Conservation (phyloP, 2,797 vertebrate species). For the Pangasius mekongensis region DNA sequence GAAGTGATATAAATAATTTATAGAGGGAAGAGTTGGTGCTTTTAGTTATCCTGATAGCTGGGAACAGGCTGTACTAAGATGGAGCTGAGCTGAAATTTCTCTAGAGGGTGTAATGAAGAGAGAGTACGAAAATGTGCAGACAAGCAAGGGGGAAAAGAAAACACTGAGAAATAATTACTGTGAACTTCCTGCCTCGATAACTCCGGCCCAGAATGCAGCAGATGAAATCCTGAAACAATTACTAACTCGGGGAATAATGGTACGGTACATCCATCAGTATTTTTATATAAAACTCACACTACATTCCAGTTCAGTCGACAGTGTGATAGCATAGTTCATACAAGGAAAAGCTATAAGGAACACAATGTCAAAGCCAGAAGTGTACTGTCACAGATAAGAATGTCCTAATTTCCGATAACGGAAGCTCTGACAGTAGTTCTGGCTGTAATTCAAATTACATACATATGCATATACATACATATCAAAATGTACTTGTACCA, state of each 20-base stretch:
- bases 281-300: not conserved
- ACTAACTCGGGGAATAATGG: not conserved
- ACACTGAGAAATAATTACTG: not conserved
- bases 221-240: constrained; percentile 8
- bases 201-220: not conserved
- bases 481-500: no score
- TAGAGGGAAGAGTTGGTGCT: not conserved
- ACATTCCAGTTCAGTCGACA: not conserved
- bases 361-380: not conserved
- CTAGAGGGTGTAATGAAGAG: not conserved
- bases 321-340: not conserved
- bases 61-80: constrained; percentile 21
- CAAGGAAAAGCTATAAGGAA: not conserved
- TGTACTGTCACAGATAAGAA: not conserved
- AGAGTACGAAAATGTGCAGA: constrained; percentile 14
- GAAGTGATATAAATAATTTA: not conserved
- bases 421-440: no score
- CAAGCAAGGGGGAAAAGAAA: not conserved
- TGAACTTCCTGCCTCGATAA: constrained; percentile 5
- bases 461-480: no score
- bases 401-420: not conserved
- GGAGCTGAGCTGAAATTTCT: not conserved
- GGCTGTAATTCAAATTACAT: no score
- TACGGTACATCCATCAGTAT: not conserved
- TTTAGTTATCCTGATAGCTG: constrained; percentile 5